Evolutionary conservation across 2,797 vertebrate species (phyloP).

Genomic region (Micropoecilia bifurca): DNA sequence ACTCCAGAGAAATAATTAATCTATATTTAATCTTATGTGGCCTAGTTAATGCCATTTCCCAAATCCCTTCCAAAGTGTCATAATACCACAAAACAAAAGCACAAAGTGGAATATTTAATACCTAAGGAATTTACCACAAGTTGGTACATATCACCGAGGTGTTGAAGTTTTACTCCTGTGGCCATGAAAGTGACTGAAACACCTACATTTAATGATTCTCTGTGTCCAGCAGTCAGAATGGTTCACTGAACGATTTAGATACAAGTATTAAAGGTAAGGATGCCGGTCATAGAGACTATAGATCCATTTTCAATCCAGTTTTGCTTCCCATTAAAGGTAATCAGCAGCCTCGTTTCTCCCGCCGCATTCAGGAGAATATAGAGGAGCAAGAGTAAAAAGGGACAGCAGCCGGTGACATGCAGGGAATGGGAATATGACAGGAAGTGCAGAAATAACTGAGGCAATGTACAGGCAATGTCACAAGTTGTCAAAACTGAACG

Average conservation of each 20-base stretch:
- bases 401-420: background rate
- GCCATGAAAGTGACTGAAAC: background rate
- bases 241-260: background rate
- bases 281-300: background rate
- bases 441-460: background rate
- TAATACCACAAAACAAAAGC: background rate
- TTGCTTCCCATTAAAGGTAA: background rate
- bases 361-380: background rate
- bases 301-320: background rate
- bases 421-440: background rate
- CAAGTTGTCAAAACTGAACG: background rate
- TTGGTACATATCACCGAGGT: background rate
- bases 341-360: background rate
- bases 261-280: background rate
- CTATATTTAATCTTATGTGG: background rate
- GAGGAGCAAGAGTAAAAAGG: background rate
- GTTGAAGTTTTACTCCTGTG: background rate
- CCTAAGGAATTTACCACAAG: background rate
- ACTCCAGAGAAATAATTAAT: background rate
- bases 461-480: constrained; percentile 1
- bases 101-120: background rate
- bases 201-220: background rate
- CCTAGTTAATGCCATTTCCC: background rate
- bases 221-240: background rate
- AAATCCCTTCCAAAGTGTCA: background rate